These are phyloP conservation scores for Coregonus clupeaformis DNA, from an alignment of 2,113 vertebrate species.

Conservation along the genomic window DNA sequence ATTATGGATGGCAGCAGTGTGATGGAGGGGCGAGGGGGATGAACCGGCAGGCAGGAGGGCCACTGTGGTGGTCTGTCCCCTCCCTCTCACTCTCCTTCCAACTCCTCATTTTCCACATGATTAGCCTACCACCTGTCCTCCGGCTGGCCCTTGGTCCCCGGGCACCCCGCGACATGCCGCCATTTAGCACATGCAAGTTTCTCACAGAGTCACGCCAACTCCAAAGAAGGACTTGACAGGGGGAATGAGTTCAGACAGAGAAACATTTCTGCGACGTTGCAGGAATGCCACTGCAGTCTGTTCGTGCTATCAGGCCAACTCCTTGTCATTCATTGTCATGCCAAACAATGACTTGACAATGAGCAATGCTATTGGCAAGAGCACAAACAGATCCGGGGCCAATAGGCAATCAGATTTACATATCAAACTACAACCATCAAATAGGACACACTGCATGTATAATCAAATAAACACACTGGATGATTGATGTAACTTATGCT, in stretches of 20 bases:
- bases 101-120: conserved; percentile 80
- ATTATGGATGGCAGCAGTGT: background rate
- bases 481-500: no score
- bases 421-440: no score
- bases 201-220: conserved; percentile 30
- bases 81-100: conserved; percentile 61
- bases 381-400: no score
- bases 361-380: no score
- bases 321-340: no score
- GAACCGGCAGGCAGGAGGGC: conserved; percentile 2
- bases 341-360: no score
- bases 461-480: no score
- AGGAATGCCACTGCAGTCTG: no score
- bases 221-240: background rate
- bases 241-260: background rate
- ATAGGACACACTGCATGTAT: no score
- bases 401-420: no score
- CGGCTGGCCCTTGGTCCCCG: conserved; percentile 66
- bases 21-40: background rate
- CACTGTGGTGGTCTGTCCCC: conserved; percentile 30
- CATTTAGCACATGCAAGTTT: conserved; percentile 64
- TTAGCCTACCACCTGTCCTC: conserved; percentile 78
- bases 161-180: conserved; percentile 49
- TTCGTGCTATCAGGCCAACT: no score
- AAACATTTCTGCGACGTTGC: no score